A percentile compares a stretch with the other conserved stretches of the same genome.
phyloP scores from a whole-genome alignment of 2,113 vertebrate species.

The Microtus ochrogaster region DNA sequence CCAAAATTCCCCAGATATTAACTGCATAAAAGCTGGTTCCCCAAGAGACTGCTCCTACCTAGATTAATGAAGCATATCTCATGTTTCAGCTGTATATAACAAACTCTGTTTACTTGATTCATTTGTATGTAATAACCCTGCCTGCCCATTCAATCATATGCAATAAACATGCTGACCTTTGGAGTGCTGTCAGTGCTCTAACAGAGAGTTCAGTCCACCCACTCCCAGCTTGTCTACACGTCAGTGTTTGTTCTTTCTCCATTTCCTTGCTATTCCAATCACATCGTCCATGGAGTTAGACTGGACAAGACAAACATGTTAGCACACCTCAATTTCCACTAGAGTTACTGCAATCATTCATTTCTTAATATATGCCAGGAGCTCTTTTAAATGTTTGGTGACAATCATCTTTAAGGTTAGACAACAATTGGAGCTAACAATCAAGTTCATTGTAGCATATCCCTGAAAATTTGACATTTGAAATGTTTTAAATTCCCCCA shows the following conservation, averaged over 20 bases:
- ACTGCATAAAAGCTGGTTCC: neutral
- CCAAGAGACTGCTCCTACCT: neutral
- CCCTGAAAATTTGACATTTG: neutral
- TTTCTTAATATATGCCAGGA: neutral
- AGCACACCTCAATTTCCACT: neutral
- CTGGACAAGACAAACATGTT: neutral
- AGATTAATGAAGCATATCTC: neutral
- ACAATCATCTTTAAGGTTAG: neutral
- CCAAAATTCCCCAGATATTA: neutral
- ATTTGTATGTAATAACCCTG: neutral
- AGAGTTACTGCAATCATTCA: neutral
- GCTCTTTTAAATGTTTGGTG: neutral
- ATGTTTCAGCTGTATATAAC: neutral
- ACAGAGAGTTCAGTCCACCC: neutral
- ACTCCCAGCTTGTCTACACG: neutral
- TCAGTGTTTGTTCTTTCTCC: neutral
- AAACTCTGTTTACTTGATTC: neutral
- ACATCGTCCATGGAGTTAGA: neutral
- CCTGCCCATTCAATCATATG: neutral
- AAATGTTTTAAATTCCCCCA: neutral
- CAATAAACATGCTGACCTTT: neutral
- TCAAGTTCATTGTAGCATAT: neutral
- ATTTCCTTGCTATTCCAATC: neutral
- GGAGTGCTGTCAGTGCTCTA: neutral
- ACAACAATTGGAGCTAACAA: neutral